These are phyloP conservation scores for Passer montanus DNA, from an alignment of 2,113 vertebrate species.

Conservation along the genomic window DNA sequence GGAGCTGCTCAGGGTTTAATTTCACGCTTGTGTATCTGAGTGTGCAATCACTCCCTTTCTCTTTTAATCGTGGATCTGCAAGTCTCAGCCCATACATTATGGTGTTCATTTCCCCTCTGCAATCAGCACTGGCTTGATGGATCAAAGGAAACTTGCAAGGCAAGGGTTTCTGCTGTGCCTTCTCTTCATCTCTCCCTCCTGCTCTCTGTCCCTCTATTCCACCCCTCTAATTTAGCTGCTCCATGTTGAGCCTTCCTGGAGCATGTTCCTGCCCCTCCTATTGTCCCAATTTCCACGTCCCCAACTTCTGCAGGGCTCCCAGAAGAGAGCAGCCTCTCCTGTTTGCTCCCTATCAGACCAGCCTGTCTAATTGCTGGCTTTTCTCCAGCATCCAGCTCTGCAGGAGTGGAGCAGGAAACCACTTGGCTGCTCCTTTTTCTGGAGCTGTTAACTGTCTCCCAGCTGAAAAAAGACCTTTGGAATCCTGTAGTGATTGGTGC, in stretches of 20 bases:
- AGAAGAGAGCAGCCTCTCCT: background rate
- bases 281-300: background rate
- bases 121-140: background rate
- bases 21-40: background rate
- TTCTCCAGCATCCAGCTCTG: background rate
- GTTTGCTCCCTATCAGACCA: background rate
- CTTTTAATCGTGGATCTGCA: background rate
- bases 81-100: background rate
- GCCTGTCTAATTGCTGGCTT: background rate
- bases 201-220: background rate
- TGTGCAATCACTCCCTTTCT: background rate
- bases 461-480: background rate
- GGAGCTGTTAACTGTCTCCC: background rate
- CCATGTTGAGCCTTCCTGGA: background rate
- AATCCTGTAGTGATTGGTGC: background rate
- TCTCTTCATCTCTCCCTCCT: background rate
- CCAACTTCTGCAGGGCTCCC: background rate
- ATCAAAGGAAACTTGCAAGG: background rate
- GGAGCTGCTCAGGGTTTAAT: background rate
- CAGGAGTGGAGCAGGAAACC: background rate
- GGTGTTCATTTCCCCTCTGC: background rate
- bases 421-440: background rate
- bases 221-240: background rate
- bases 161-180: background rate
- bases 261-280: background rate